Base-by-base conservation (phyloP, 2,113 vertebrate genomes). In the Geococcyx californianus region DNA sequence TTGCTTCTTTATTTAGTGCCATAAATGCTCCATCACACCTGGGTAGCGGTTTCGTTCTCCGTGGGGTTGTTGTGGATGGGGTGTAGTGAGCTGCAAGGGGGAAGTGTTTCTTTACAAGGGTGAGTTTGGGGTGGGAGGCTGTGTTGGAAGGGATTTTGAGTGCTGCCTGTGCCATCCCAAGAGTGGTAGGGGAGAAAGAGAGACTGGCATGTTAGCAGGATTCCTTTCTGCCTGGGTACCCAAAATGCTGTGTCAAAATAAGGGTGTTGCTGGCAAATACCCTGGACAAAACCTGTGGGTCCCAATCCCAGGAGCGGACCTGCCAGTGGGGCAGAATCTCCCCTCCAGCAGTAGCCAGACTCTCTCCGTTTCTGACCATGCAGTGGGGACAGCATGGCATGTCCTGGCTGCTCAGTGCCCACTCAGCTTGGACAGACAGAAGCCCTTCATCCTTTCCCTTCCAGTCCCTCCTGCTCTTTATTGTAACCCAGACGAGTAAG, bases 1-100 rank as follows among this genome's bases (percentile, higher is more conserved):
- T 76, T 72, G 26, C 40, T 73, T 3, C 44, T 67, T 26, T 21
- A 2, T n/a, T 16, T 10, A 15, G 25, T 3, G 34, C 16, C 18
- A 9, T 3, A 4, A 60, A 20, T 44, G 28, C 21, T 54, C 40
- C 34, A 10, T 40, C 55, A 59, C 6, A 0, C 19, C 36, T 4
- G 69, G 80, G 8, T 38, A 91, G 89, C 84, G 91, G 33, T 89
- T 92, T 92, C 59, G 3, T 87, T 84, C 89, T 88, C 95, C 1
- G 42, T 52, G 64, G 92, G 78, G 66, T 72, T 9, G n/a, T 70
- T 7, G 75, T 45, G 92, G 87, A 64, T 17, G 33, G 60, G 90
- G 64, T 26, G 86, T 36, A 21, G 94, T 42, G 88, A 94, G 93
- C 60, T 84, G 86, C 24, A n/a, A 49, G 59, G 64, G 88, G 87